phyloP scores from a whole-genome alignment of 2,797 vertebrate species.

The Anguilla megastoma region DNA sequence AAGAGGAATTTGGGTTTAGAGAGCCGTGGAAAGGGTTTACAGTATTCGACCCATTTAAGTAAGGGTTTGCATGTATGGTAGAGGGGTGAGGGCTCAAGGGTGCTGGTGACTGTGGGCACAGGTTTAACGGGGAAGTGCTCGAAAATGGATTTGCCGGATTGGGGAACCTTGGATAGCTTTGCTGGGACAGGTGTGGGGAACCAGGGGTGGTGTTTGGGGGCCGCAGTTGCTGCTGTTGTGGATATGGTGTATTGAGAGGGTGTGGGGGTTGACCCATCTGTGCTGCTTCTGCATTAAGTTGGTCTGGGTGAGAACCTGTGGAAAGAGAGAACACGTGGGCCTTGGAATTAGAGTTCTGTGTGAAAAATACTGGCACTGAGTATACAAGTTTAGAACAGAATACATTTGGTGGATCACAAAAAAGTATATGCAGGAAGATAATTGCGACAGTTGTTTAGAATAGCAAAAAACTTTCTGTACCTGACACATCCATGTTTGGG shows the following conservation, averaged over 20 bases:
- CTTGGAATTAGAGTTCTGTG: neutral
- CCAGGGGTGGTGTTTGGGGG: constrained; percentile 75
- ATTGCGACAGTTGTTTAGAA: neutral
- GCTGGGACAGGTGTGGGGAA: constrained; percentile 69
- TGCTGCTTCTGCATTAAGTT: constrained; percentile 56
- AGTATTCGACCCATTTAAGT: constrained; percentile 82
- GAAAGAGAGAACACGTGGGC: constrained; percentile 32
- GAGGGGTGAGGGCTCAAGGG: constrained; percentile 76
- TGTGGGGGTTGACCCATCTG: constrained; percentile 66
- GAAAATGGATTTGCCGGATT: constrained; percentile 74
- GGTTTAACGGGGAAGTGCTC: constrained; percentile 75
- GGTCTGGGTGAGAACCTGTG: constrained; percentile 54
- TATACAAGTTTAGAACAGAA: neutral
- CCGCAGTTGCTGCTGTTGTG: constrained; percentile 67
- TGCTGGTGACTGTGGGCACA: constrained; percentile 76
- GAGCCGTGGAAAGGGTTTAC: constrained; percentile 73
- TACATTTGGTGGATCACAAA: neutral
- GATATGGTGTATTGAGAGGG: constrained; percentile 60
- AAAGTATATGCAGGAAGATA: neutral
- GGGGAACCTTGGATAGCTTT: constrained; percentile 75
- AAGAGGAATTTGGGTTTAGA: constrained; percentile 73
- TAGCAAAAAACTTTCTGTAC: constrained; percentile 52
- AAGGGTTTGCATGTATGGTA: constrained; percentile 77
- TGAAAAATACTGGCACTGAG: neutral
- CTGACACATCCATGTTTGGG: constrained; percentile 62